Conservation (phyloP, 2,113 vertebrate genomes). For the Gadus macrocephalus region DNA sequence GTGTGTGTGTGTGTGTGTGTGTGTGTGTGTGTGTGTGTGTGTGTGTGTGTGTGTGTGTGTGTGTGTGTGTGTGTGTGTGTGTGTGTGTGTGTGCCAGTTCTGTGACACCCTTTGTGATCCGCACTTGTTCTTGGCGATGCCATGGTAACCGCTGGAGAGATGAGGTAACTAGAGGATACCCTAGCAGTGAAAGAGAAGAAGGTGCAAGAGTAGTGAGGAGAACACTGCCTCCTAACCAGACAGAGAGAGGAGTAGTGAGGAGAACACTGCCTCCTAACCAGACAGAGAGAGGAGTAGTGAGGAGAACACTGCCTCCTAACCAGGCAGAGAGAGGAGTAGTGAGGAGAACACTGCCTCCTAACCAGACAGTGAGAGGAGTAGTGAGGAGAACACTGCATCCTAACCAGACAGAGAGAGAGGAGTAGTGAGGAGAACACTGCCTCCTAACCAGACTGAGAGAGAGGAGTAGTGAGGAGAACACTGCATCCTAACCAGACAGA, state of each 20-base stretch:
- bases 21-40: not conserved
- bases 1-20: too few species aligned
- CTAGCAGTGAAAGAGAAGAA: slow-evolving; percentile 36
- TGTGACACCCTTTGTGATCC: not conserved
- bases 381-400: too few species aligned
- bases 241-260: slow-evolving; percentile 1
- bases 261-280: too few species aligned
- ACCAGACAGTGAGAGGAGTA: too few species aligned
- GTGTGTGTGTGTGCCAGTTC: slow-evolving; percentile 11
- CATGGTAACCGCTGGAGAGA: slow-evolving; percentile 63
- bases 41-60: slow-evolving; percentile 8
- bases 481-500: slow-evolving; percentile 52
- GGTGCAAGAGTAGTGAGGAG: slow-evolving; percentile 17
- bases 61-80: not conserved
- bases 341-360: too few species aligned
- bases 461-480: slow-evolving; percentile 7
- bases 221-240: slow-evolving; percentile 51
- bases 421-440: too few species aligned
- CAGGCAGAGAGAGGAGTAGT: too few species aligned
- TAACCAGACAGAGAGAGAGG: too few species aligned
- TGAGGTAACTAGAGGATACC: slow-evolving; percentile 66
- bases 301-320: too few species aligned
- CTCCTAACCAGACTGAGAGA: too few species aligned
- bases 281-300: not conserved
- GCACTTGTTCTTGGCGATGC: slow-evolving; percentile 30